These are phyloP conservation scores for Dipodomys merriami DNA, from an alignment of 2,113 vertebrate species.

Conservation along the genomic window DNA sequence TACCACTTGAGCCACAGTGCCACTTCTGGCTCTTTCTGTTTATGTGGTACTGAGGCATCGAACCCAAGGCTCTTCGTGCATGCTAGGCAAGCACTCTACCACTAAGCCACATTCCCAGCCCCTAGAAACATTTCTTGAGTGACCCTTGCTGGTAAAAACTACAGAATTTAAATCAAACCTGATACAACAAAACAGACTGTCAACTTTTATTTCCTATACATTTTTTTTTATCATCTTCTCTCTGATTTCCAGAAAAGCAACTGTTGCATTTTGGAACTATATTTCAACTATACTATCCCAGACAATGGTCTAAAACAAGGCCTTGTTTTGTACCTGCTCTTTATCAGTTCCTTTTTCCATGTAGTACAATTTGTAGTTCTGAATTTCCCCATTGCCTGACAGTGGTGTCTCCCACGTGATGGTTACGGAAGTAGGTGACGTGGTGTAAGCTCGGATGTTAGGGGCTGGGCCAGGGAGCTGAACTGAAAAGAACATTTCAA, in stretches of 20 bases:
- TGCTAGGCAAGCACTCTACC: too few species aligned
- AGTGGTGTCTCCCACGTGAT: slow-evolving; percentile 94
- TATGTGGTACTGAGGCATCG: too few species aligned
- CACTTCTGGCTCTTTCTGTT: too few species aligned
- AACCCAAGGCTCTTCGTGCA: too few species aligned
- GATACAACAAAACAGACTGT: slow-evolving; percentile 31
- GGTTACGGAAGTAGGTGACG: slow-evolving; percentile 89
- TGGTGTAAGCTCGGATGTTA: slow-evolving; percentile 90
- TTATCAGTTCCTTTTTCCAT: slow-evolving; percentile 92
- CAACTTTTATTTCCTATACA: background rate
- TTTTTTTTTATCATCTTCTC: background rate
- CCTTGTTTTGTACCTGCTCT: slow-evolving; percentile 90
- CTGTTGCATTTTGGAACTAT: background rate
- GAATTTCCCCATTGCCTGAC: slow-evolving; percentile 95
- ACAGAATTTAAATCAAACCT: slow-evolving; percentile 20
- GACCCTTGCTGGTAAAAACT: slow-evolving; percentile 34
- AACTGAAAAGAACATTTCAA: slow-evolving; percentile 85
- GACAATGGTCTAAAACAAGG: background rate
- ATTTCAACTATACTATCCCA: slow-evolving; percentile 39
- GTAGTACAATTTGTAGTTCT: slow-evolving; percentile 97
- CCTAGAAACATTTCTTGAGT: too few species aligned
- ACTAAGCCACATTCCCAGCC: too few species aligned
- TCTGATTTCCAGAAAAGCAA: slow-evolving; percentile 8
- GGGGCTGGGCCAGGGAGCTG: slow-evolving; percentile 97
- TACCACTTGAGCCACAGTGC: too few species aligned